Percentiles rank a stretch among this genome's conserved stretches.
Evolutionary conservation across 1,140 invertebrate genomes (phyloP).

Genomic region (Aethina tumida): DNA sequence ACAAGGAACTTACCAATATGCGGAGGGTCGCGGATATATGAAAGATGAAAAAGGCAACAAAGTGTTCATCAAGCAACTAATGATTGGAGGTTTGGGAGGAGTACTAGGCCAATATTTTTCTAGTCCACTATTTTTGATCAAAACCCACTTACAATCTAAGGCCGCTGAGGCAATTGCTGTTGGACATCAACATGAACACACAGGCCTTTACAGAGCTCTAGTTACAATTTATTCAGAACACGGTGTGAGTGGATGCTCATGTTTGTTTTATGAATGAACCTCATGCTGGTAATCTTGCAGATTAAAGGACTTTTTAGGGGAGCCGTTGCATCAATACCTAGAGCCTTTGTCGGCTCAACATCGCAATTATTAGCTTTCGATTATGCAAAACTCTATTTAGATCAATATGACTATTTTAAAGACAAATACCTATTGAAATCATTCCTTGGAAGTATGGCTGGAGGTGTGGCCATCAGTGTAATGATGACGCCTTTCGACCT

Average conservation of each 20-base stretch:
- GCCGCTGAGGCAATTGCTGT: slow-evolving; percentile 72
- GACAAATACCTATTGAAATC: slow-evolving; percentile 54
- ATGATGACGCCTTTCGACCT: slow-evolving; percentile 88
- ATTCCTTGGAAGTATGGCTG: slow-evolving; percentile 66
- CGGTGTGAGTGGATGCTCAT: slow-evolving; percentile 43
- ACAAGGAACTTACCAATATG: slow-evolving; percentile 22
- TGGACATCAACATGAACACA: slow-evolving; percentile 74
- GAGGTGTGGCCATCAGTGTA: slow-evolving; percentile 68
- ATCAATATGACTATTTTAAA: slow-evolving; percentile 42
- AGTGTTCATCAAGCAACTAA: slow-evolving; percentile 18
- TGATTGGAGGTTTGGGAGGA: slow-evolving; percentile 26
- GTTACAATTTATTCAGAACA: slow-evolving; percentile 54
- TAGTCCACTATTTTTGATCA: slow-evolving; percentile 80
- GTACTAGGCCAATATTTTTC: slow-evolving; percentile 18
- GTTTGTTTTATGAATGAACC: slow-evolving; percentile 1
- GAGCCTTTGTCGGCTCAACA: slow-evolving; percentile 73
- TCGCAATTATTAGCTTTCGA: slow-evolving; percentile 78
- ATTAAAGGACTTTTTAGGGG: slow-evolving; percentile 68
- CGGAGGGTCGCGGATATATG: slow-evolving; percentile 17
- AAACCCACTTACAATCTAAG: slow-evolving; percentile 84
- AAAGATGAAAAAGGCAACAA: slow-evolving; percentile 22
- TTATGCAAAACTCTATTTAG: slow-evolving; percentile 51
- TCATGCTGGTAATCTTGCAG: slow-evolving; percentile 14
- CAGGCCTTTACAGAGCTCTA: slow-evolving; percentile 58
- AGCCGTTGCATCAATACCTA: slow-evolving; percentile 58